Conservation (phyloP, 2,888 invertebrate species). For the Xiphydria camelus region DNA sequence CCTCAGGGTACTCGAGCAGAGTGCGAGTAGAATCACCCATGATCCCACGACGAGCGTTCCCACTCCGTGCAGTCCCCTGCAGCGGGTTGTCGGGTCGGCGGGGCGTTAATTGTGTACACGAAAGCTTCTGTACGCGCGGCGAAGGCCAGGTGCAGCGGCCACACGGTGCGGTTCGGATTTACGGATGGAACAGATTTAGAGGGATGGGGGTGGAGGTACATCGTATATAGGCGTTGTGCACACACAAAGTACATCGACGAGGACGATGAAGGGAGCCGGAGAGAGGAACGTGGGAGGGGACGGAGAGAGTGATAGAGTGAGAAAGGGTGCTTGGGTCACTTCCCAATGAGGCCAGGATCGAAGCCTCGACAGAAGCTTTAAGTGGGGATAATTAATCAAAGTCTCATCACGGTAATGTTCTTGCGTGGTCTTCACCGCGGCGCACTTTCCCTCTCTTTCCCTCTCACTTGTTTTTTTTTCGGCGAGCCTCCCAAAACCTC, state of each 20-base stretch:
- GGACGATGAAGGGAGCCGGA: conserved; percentile 17
- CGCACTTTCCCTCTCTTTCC: conserved; percentile 17
- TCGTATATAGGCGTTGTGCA: conserved; percentile 20
- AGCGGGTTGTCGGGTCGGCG: conserved; percentile 27
- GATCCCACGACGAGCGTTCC: no score
- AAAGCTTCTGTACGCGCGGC: conserved; percentile 15
- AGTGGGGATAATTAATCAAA: conserved; percentile 43
- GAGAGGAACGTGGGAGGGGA: conserved; percentile 3
- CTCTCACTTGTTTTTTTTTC: conserved; percentile 1
- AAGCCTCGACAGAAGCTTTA: conserved; percentile 22
- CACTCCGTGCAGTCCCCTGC: background rate
- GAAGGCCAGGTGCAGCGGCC: conserved; percentile 14
- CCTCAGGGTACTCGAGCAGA: no score
- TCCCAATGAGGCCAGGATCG: conserved; percentile 29
- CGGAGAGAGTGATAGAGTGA: conserved; percentile 8
- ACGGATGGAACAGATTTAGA: conserved; percentile 9
- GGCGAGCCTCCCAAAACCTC: background rate
- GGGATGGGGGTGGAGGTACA: background rate
- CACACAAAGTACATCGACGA: conserved; percentile 26
- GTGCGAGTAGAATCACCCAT: no score
- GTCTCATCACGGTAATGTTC: conserved; percentile 37
- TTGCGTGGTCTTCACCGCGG: conserved; percentile 19
- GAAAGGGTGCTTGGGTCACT: conserved; percentile 29
- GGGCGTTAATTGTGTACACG: conserved; percentile 39
- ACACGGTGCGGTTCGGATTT: background rate